Base-by-base conservation (phyloP, 2,888 invertebrate genomes). In the Chrysolina haemoptera region DNA sequence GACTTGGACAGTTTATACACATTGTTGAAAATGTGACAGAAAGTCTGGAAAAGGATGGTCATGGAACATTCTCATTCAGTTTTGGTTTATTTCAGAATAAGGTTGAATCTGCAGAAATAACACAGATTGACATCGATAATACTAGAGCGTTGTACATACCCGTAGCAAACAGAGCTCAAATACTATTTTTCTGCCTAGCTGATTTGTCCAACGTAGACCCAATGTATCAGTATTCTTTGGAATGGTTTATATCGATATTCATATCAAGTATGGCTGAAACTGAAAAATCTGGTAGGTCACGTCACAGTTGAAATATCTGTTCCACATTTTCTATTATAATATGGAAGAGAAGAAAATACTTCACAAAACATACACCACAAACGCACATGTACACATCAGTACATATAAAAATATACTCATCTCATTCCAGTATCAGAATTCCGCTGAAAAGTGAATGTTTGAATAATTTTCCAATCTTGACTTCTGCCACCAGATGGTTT, bases 151-250 rank as follows among this genome's bases (percentile, higher is more conserved):
- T 93, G 10, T 97, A 97, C 86, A 92, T 95, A 67, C 94, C 96
- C 0, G 96, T 97, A 0, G 97, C 97, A 0, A 92, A 93, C 69
- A 93, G 96, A 75, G 95, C 96, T 0, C 94, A 96, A 79, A 94
- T 96, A 76, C 88, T 97, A 62, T 97, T 96, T 89, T 97, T 97
- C 89, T 96, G 96, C 64, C 90, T 97, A 12, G 93, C 94, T 0
- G 96, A 97, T 85, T 90, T 98, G 85, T 93, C 96, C 55, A 93
- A 93, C 82, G 93, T 98, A 35, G 97, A 98, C 87, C 96, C 96
- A 14, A 98, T 98, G 97, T 98, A 98, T 88, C 97, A 97, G 87
- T 98, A 97, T 87, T 97, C 97, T 0, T 89, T 98, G 18, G 95
- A 94, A 83, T 98, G 97, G 97, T 98, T 96, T 85, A 93, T 96